phyloP scores from a whole-genome alignment of 2,888 invertebrate genomes.

The Nycteola revayana region DNA sequence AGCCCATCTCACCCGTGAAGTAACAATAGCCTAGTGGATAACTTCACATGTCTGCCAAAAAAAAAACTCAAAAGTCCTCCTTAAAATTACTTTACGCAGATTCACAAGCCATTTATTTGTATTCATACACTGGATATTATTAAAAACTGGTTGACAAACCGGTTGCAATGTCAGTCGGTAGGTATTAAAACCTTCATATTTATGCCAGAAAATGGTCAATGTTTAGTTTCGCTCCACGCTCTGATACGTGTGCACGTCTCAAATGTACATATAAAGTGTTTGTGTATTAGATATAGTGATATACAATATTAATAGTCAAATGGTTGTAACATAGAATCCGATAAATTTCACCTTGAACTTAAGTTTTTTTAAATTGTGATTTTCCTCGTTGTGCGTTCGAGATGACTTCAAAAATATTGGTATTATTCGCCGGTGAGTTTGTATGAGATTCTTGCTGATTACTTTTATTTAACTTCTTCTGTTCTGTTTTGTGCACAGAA shows the following conservation, averaged over 20 bases:
- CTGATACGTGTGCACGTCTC: conserved; percentile 29
- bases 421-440: conserved; percentile 68
- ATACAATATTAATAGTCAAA: conserved; percentile 25
- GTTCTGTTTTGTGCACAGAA: neutral
- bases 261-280: conserved; percentile 18
- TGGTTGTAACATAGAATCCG: conserved; percentile 30
- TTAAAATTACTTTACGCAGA: too few species aligned
- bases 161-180: conserved; percentile 34
- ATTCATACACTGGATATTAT: conserved; percentile 10
- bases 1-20: too few species aligned
- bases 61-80: too few species aligned
- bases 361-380: conserved; percentile 39
- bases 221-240: conserved; percentile 37
- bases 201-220: conserved; percentile 13
- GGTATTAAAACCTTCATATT: conserved; percentile 31
- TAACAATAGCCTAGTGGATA: too few species aligned
- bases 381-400: conserved; percentile 54
- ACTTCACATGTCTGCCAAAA: too few species aligned
- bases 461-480: too few species aligned
- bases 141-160: conserved; percentile 36
- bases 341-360: conserved; percentile 46
- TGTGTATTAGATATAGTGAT: conserved; percentile 20
- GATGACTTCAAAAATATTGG: conserved; percentile 54
- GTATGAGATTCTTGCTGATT: too few species aligned
- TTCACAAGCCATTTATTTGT: too few species aligned